Evolutionary conservation across 92 coral and sea anemone genomes (phyloP), one percentile per base, ranked within the genome.

Genomic region (Epizoanthus scotinus): DNA sequence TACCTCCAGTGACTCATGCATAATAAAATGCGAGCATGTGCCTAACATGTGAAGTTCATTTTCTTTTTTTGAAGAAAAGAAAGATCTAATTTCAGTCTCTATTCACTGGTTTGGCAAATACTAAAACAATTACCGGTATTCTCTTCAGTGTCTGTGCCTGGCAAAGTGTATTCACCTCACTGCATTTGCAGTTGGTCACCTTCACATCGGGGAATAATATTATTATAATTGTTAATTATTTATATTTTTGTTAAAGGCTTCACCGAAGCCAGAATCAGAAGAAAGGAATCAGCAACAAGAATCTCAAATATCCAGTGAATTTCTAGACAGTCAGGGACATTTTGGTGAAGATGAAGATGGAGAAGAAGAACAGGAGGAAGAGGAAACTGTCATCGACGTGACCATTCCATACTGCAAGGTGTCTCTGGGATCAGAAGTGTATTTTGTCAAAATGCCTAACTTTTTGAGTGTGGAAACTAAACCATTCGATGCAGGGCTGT

Each of bases 401-500:
- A 94, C 97, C 24, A 95, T 95, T 61, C 98, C 98, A 2, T 95
- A 95, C 81, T 90, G 95, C 27, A 86, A 89, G 64, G 93, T 93
- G 68, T 86, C 94, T 29, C 87, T 95, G 67, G 98, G 98, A 13
- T 86, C 98, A 0, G 98, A 91, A 73, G 84, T 95, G 71, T 90
- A 78, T 72, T 95, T 95, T 77, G 97, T 94, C 7, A 95, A 95
- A 79, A 86, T 93, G 84, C 98, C 98, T 22, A 95, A 95, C 89
- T 95, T 95, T 77, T 71, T 95, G 75, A 95, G 98, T 82, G 90
- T 95, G 55, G 98, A 95, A 75, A 94, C 94, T 40, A 95, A 95
- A 64, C 98, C 98, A 20, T 95, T 92, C 85, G 97, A 92, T 67
- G 87, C 93, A 42, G 68, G 92, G 1, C 47, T 87, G 29, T 95